Conservation (phyloP, 2,888 invertebrate species). For the Trileptium ribeirensis region DNA sequence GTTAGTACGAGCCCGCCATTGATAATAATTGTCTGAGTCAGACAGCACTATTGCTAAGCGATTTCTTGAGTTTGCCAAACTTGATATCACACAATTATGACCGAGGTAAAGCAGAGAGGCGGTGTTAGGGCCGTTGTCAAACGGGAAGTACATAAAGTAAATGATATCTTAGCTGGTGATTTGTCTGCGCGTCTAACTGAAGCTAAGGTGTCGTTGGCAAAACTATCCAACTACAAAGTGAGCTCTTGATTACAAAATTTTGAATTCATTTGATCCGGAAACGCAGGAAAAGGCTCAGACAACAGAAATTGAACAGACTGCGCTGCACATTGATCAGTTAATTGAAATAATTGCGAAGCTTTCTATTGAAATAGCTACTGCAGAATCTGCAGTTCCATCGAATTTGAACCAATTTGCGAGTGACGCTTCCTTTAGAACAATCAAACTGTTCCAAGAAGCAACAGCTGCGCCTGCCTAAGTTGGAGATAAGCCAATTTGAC, state of each 20-base stretch:
- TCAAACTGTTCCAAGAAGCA: neutral
- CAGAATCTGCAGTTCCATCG: neutral
- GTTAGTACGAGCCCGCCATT: neutral
- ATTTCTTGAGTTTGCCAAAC: neutral
- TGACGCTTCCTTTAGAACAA: neutral
- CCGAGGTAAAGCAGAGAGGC: neutral
- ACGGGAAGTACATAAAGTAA: neutral
- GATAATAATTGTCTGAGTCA: neutral
- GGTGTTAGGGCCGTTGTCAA: neutral
- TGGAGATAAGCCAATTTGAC: neutral
- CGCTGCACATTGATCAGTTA: neutral
- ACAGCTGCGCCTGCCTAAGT: slow-evolving; percentile 3
- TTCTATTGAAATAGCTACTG: neutral
- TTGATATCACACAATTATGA: neutral
- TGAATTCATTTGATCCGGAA: neutral
- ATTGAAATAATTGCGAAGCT: neutral
- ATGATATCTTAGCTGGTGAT: neutral
- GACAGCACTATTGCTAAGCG: neutral
- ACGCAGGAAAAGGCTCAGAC: neutral
- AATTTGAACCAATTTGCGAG: neutral
- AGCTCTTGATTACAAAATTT: neutral
- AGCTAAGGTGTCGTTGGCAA: neutral
- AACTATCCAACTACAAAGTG: neutral
- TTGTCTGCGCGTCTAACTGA: neutral
- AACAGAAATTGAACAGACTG: neutral